Evolutionary conservation across 2,888 invertebrate species (phyloP), one percentile per base, ranked within the genome.

Genomic region (Tricholauxania praeusta): DNA sequence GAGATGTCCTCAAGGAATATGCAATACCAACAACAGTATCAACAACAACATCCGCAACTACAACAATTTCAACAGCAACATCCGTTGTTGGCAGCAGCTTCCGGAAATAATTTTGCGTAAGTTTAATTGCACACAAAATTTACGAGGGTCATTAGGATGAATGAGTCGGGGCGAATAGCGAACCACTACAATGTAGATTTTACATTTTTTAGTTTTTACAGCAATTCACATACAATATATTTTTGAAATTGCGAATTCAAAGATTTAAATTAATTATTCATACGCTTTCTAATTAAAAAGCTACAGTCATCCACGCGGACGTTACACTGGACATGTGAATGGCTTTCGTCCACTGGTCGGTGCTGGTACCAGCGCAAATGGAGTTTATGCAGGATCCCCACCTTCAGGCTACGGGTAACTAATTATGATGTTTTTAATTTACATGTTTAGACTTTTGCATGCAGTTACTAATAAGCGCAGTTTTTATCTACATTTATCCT

Each of bases 391-490:
- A 15, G 71, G 74, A 57, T 76, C 78, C 72, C 79, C 79, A 49
- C 81, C 83, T 55, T 82, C 85, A 1, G 83, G 80, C 72, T 83
- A 83, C 75, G 83, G 84, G 84, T 84, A 81, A 81, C 78, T 74
- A 63, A 1, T 10, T 47, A 19, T 48, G n/a, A 19, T 19, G 15
- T 32, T 70, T 59, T 67, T 19, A 17, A 19, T 32, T 28, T 39
- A 32, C 49, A 59, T 62, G 14, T 51, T 32, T 51, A 14, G 19
- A 53, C 28, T 39, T 51, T 10, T 17, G 7, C 17, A 28, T 67
- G 47, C 63, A 5, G n/a, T 17, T 12, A 39, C 48, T 39, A 60
- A 47, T 17, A 22, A 12, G 12, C 59, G 22, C 15, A 6, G 19
- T 19, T 22, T 59, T 59, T 32, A 59, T n/a, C 47, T 7, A 12